Base-by-base conservation (phyloP, 1,140 invertebrate genomes). In the Aphidius gifuensis region DNA sequence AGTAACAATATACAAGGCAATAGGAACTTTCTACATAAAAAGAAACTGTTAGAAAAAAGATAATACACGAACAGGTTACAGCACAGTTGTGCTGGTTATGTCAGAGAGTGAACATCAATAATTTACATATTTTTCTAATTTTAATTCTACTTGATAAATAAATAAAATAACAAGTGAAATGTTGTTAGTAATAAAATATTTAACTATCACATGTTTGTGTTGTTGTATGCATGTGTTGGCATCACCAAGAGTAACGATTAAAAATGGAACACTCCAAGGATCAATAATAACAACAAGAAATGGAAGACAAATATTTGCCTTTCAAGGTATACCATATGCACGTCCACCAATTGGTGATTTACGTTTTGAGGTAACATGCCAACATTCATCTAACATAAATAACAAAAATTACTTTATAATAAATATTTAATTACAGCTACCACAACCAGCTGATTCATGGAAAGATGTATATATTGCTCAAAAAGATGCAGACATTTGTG, bases 401-500 rank as follows among this genome's bases (percentile, higher is more conserved):
- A 5, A 7, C 4, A 44, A 8, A 7, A 44, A 44, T 44, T 44
- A 44, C 4, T 49, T 21, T 1, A 32, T 3, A 51, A 2, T 9
- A 1, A 6, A 6, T 43, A 40, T 43, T 55, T 42, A 39, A 32
- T 54, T 54, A 7, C n/a, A 54, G 51, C 2, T 39, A 6, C 51
- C 51, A 6, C 32, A 9, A 55, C 82, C 86, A 6, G 72, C 83
- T 23, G 66, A 76, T 4, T 64, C 81, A 9, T 92, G 89, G 88
- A 69, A 78, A 9, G 87, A 84, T 1, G 73, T 84, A 4, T 70
- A 83, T 1, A 77, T 86, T 45, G 90, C 86, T 0, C 84, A 84
- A 0, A 69, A 83, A 50, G 85, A 86, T 64, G 84, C 86, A 1
- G 76, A 84, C 0, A 82, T 87, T 16, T 93, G 91, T 69, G 85